A percentile compares a stretch with the other conserved stretches of the same genome.
Conservation (phyloP, 2,888 invertebrate species). For the Mechanitis messenoides region DNA sequence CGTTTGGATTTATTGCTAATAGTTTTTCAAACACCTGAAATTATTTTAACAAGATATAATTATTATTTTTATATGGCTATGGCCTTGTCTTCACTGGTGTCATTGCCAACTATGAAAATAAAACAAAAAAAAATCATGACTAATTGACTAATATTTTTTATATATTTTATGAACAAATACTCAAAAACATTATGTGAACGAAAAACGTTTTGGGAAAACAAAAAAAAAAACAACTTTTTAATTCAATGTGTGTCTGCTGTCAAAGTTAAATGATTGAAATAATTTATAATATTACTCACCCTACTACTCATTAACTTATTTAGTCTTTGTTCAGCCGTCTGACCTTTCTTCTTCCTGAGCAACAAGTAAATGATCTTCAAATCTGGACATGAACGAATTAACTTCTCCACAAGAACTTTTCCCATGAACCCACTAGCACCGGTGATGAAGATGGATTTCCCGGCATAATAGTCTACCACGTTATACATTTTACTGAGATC, state of each 20-base stretch:
- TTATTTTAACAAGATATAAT: background rate
- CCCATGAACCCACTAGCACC: slow-evolving; percentile 89
- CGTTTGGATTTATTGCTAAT: slow-evolving; percentile 9
- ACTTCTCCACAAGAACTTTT: slow-evolving; percentile 86
- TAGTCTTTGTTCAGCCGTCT: slow-evolving; percentile 9
- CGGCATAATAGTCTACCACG: slow-evolving; percentile 15
- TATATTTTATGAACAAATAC: no score
- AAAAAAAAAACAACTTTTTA: no score
- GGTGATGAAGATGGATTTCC: slow-evolving; percentile 73
- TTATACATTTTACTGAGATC: no score
- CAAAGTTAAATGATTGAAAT: no score
- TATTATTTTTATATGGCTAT: background rate
- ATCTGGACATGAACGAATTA: slow-evolving; percentile 82
- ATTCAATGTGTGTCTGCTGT: no score
- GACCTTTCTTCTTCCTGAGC: slow-evolving; percentile 79
- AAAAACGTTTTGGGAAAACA: no score
- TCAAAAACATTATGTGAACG: no score
- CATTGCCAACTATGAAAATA: no score
- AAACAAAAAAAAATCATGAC: no score
- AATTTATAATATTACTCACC: slow-evolving; percentile 4
- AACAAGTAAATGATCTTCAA: slow-evolving; percentile 81
- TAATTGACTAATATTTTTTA: no score
- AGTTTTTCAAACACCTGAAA: slow-evolving; percentile 18
- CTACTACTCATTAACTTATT: slow-evolving; percentile 1
- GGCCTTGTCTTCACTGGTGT: no score